A percentile compares a stretch with the other conserved stretches of the same genome.
These are phyloP conservation scores for Diachasma alloeum DNA, from an alignment of 1,140 invertebrate genomes.

Conservation along the genomic window DNA sequence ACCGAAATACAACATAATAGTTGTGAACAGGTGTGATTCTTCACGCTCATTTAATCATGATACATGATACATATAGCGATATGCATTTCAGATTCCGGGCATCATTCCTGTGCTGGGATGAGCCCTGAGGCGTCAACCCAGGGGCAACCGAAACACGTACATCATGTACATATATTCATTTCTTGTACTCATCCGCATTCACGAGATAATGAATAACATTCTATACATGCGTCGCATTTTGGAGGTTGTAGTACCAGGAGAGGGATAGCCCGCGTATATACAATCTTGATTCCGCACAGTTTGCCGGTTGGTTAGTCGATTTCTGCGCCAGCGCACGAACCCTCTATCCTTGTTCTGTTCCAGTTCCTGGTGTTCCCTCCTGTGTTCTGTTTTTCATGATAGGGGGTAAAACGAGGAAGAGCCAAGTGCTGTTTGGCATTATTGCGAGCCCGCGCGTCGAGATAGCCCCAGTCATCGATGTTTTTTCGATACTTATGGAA, in stretches of 20 bases:
- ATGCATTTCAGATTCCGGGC: not conserved
- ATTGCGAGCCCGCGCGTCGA: conserved; percentile 15
- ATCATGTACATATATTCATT: not conserved
- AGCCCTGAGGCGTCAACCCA: not conserved
- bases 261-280: not conserved
- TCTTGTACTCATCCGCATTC: not conserved
- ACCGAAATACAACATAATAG: not conserved
- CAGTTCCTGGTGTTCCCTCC: not conserved
- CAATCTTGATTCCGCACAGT: not conserved
- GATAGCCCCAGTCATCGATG: conserved; percentile 24
- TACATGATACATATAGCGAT: not conserved
- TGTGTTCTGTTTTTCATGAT: not conserved
- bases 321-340: not conserved
- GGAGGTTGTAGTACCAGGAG: not conserved
- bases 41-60: not conserved
- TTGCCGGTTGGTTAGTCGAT: not conserved
- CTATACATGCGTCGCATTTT: not conserved
- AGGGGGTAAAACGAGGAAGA: not conserved
- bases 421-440: conserved; percentile 13
- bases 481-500: conserved; percentile 34
- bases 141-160: not conserved
- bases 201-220: not conserved
- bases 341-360: not conserved
- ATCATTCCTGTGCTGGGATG: not conserved
- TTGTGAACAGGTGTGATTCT: not conserved